Evolutionary conservation across 2,888 invertebrate species (phyloP), one percentile per base, ranked within the genome.

Genomic region (Dynastes maya): DNA sequence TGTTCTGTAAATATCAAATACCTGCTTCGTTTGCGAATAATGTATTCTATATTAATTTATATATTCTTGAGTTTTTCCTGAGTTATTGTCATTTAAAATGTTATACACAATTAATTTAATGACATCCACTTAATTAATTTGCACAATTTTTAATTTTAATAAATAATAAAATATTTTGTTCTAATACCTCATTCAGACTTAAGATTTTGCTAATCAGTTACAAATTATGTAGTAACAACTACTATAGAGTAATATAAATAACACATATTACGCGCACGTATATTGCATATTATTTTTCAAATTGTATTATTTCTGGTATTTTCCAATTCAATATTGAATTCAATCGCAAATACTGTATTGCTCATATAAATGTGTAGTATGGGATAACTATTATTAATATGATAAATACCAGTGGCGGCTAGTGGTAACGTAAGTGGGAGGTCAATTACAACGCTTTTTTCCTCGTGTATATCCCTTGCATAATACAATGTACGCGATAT

Each of bases 291-390:
- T 22, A 32, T 63, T 63, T 63, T 63, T 37, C 27, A 32, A 29
- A 63, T 32, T 32, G 29, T 29, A 51, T 40, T 65, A 40, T 22
- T 40, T 4, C 11, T 45, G 65, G 49, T 67, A 67, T 67, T 67
- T 45, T 16, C n/a, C 9, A 67, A 65, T 65, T 67, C 3, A 71
- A 71, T 71, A 27, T 71, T 45, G 61, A 61, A 61, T 61, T 2
- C 61, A 74, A 74, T 45, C 5, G 22, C 58, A 4, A 37, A 65
- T 65, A 16, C 40, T 65, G 13, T 65, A 68, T 68, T 51, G 68
- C 68, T 68, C 51, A 51, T 68, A 68, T 4, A 68, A 27, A 27
- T 45, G 27, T 61, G 45, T 61, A 61, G n/a, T 61, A 74, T 61
- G 22, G 13, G 49, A 49, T 72, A 40, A 61, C 16, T 58, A 58